Base-by-base conservation (phyloP, 2,113 vertebrate species). In the Polypterus bichir region DNA sequence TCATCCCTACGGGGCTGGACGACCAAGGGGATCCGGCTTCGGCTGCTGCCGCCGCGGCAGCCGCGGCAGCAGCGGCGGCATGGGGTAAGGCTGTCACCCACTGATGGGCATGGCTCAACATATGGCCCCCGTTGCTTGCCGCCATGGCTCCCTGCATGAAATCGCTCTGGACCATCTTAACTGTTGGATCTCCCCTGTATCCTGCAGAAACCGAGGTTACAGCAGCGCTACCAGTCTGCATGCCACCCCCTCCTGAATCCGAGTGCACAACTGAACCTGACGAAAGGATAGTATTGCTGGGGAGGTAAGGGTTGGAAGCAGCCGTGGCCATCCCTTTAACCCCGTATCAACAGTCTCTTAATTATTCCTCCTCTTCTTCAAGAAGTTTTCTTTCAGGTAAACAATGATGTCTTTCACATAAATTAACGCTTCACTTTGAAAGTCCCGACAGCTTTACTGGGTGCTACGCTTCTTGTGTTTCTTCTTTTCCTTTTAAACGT, bases 131-230 rank as follows among this genome's bases (percentile, higher is more conserved):
- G 87, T 93, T 95, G 83, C 90, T 94, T 74, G 92, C 90, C 69
- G 91, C 91, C 91, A 96, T 93, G 48, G 92, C 91, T 71, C 90
- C 88, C 78, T 92, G 92, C 91, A 94, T 94, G 86, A 94, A 94
- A 89, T 94, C 92, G 83, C 91, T 94, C 79, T 94, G 92, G 67
- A 93, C 91, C 91, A 95, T 94, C 87, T 96, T 95, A 70, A 91
- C 87, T 1, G 90, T 83, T 76, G 89, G 82, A 69, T 93, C 92
- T 10, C 91, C 92, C 57, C 92, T 83, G 87, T 95, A 96, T 68
- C 87, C 90, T 64, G 89, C 91, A 49, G 89, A 88, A 52, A 88
- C 90, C 58, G 91, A 89, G 65, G 90, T 93, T 68, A 91, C 88
- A 64, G 88, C 89, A 61, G 86, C 89, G 46, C 90, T 85, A 63